Evolutionary conservation across 2,888 invertebrate species (phyloP).

Genomic region (Nomada ferruginata): DNA sequence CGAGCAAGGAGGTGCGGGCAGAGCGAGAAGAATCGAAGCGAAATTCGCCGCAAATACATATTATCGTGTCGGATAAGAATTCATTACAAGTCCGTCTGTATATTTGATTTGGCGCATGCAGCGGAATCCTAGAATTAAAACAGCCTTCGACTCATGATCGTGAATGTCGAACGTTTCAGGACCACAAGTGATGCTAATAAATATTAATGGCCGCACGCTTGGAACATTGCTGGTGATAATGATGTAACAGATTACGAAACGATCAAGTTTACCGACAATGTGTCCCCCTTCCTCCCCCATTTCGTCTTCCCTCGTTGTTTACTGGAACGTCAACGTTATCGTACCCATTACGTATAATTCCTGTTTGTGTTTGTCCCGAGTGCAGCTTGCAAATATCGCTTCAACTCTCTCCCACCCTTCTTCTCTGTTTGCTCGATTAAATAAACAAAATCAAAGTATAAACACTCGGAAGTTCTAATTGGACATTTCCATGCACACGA

Average conservation of each 20-base stretch:
- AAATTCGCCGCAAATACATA: no score
- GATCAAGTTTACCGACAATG: slow-evolving; percentile 9
- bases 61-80: slow-evolving; percentile 20
- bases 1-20: no score
- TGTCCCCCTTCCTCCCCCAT: no score
- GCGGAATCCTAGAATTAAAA: not conserved
- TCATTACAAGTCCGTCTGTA: slow-evolving; percentile 4
- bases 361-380: slow-evolving; percentile 30
- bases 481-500: slow-evolving; percentile 1
- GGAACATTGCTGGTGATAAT: slow-evolving; percentile 2
- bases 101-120: not conserved
- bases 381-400: slow-evolving; percentile 9
- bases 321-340: slow-evolving; percentile 11
- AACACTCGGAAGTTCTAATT: slow-evolving; percentile 47
- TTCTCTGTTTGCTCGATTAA: slow-evolving; percentile 30
- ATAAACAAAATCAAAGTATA: slow-evolving; percentile 50
- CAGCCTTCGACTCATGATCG: not conserved
- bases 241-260: slow-evolving; percentile 42
- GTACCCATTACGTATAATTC: slow-evolving; percentile 24
- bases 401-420: not conserved
- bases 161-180: not conserved
- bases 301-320: not conserved
- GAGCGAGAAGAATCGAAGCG: not conserved
- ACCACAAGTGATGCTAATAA: not conserved
- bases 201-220: not conserved